Base-by-base conservation (phyloP, 1,140 invertebrate genomes). In the Macrobrachium nipponense region DNA sequence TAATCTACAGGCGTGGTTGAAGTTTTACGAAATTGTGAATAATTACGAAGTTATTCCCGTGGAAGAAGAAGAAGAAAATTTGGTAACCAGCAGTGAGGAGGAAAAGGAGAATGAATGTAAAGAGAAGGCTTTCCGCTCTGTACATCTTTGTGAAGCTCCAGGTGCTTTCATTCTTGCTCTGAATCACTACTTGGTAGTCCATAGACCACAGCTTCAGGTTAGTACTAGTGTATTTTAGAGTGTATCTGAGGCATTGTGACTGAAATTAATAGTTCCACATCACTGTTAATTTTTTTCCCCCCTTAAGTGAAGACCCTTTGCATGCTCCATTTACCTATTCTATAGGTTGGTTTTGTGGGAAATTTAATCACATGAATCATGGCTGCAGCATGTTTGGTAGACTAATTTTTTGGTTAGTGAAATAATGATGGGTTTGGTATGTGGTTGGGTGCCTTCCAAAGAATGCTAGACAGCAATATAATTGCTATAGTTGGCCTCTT, bases 121-220 rank as follows among this genome's bases (percentile, higher is more conserved):
- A 59, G 43, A 59, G 70, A 43, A 80, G 44, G 14, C 91, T 20
- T 93, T 97, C 3, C 94, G 93, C 68, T 95, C 94, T 12, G 90
- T 98, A 5, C 97, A 98, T 92, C 91, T 99, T 3, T 98, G 97
- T 92, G 97, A 99, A 92, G 97, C 97, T 20, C 97, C 98, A 5
- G 98, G 98, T 12, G 97, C 96, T 0, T 99, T 99, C 91, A 93
- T 99, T 61, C 93, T 96, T 27, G 94, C 97, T 2, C 90, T 98
- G 0, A 98, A 98, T 91, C 97, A 98, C 92, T 88, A 87, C 72
- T 88, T 89, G 27, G 60, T 70, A 60, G 76, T 86, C 17, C 82
- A 89, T 20, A 66, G 62, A 44, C 81, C 77, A 27, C 51, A 59
- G 12, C 23, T 89, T 0, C 84, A 89, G 82, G 88, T 89, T 36